phyloP scores from a whole-genome alignment of 2,797 vertebrate species.

The Acanthurus tractus region DNA sequence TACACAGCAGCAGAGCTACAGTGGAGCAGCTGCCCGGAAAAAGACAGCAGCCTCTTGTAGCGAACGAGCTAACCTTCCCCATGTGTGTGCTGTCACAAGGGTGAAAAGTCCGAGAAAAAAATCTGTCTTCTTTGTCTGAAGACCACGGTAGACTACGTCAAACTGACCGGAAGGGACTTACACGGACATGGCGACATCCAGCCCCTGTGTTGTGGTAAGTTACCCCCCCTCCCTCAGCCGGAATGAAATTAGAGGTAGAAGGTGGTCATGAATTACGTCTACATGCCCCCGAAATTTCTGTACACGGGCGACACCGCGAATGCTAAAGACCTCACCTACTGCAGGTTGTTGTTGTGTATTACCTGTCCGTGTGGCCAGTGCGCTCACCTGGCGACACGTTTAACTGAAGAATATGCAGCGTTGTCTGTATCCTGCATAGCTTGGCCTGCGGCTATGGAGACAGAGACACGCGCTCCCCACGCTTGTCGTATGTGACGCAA shows the following conservation, averaged over 20 bases:
- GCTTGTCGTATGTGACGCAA: constrained; percentile 48
- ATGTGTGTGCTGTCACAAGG: constrained; percentile 39
- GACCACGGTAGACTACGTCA: not conserved
- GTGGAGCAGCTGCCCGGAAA: constrained; percentile 38
- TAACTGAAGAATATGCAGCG: rapidly evolving
- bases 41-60: not conserved
- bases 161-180: not conserved
- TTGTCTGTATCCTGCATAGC: not conserved
- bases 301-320: not conserved
- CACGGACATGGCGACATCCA: constrained; percentile 81
- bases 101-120: constrained; percentile 4
- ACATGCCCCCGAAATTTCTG: not conserved
- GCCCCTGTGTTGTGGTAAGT: constrained; percentile 86
- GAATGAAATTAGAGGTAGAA: not conserved
- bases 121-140: not conserved
- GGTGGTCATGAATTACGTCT: constrained; percentile 3
- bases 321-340: rapidly evolving
- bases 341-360: not conserved
- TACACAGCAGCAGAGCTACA: not conserved
- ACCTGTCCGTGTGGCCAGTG: not conserved
- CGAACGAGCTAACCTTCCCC: constrained; percentile 1
- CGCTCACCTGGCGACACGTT: not conserved
- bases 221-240: not conserved
- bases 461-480: constrained; percentile 35
- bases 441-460: constrained; percentile 38